Percentiles rank a stretch among this genome's conserved stretches.
Evolutionary conservation across 2,113 vertebrate species (phyloP).

Genomic region (Oreotragus oreotragus): DNA sequence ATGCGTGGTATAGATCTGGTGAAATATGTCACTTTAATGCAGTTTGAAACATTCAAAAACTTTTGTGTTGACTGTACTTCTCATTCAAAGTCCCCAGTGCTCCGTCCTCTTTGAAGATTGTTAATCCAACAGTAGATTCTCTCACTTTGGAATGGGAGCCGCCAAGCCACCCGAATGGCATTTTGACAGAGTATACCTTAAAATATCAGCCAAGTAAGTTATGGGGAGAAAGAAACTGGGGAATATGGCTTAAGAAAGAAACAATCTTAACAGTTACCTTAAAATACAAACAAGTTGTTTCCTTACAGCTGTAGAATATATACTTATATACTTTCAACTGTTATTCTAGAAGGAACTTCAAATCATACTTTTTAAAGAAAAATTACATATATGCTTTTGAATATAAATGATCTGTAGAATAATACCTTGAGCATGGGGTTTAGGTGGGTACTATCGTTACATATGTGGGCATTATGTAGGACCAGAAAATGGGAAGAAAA

Average conservation of each 20-base stretch:
- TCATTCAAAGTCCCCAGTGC: constrained; percentile 88
- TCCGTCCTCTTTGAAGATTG: constrained; percentile 87
- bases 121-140: constrained; percentile 87
- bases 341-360: background rate
- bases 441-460: background rate
- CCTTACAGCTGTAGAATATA: background rate
- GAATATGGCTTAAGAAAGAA: background rate
- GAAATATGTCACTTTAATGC: background rate
- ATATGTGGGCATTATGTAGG: background rate
- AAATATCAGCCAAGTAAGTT: constrained; percentile 95
- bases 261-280: background rate
- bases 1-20: background rate
- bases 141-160: constrained; percentile 94
- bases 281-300: background rate
- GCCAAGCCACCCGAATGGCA: constrained; percentile 90
- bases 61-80: constrained; percentile 38
- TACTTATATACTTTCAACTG: background rate
- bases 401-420: background rate
- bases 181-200: constrained; percentile 91
- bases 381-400: background rate
- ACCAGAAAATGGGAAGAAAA: background rate
- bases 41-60: background rate
- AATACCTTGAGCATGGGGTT: background rate
- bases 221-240: background rate
- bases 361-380: constrained; percentile 8